Evolutionary conservation across 2,888 invertebrate species (phyloP), one percentile per base, ranked within the genome.

Genomic region (Sipha maydis): DNA sequence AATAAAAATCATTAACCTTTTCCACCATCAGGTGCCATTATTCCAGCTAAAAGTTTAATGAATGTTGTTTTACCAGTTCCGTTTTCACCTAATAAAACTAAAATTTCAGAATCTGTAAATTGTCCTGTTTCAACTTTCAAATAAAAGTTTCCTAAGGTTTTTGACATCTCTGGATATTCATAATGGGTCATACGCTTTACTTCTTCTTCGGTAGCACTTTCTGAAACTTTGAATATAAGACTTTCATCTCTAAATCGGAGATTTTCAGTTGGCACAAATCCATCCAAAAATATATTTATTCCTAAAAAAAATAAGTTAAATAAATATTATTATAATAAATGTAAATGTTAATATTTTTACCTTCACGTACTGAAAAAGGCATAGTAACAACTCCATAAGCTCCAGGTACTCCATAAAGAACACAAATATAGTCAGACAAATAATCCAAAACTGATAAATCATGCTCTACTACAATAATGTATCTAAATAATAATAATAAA

Each of bases 51-150:
- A 97, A 99, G 97, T 91, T 98, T 94, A 91, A 99, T 99, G 92
- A 99, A 98, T 14, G 99, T 99, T 0, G 99, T 99, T 93, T 99
- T 99, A 79, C 99, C 99, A 41, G 99, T 99, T 90, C 99, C 99
- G 92, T 99, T 99, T 92, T 99, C 99, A 85, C 95, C 94, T 89
- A 99, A 94, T 92, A 99, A 94, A 19, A 99, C 99, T 91, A 99
- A 94, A 92, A 99, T 99, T 93, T 99, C 99, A 0, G 99, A 99
- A 92, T 99, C 99, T 25, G 99, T 99, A 92, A 99, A 99, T 92
- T 98, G 97, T 19, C 99, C 99, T 90, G 95, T 94, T 90, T 95
- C 94, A 19, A 99, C 97, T 7, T 93, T 92, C 90, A 99, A 93
- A 86, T 94, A 93, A 92, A 99, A 98, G 91, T 92, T 92, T 75